Evolutionary conservation across 2,113 vertebrate genomes (phyloP).

Genomic region (Peromyscus polionotus): DNA sequence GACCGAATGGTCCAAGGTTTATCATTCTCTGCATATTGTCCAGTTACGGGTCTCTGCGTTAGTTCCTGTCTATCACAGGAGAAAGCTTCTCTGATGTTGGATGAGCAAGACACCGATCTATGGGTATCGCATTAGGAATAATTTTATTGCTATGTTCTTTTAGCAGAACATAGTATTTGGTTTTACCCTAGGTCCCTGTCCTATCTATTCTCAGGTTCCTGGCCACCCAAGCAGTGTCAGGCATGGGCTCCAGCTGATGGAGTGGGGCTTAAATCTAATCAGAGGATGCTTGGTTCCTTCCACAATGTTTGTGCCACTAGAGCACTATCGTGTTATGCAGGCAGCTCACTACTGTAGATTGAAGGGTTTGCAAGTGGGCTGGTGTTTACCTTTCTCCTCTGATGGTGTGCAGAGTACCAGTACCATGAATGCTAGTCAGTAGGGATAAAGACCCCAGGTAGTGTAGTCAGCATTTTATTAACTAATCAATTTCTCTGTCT

Average conservation of each 20-base stretch:
- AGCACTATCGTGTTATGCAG: background rate
- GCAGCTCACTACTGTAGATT: background rate
- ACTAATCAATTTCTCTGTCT: background rate
- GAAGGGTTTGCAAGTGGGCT: background rate
- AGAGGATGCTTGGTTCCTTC: background rate
- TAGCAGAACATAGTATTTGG: background rate
- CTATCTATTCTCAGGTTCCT: background rate
- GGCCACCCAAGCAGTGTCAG: too few relatives aligned
- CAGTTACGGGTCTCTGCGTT: background rate
- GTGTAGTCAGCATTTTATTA: background rate
- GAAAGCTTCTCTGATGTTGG: background rate
- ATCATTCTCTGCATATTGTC: background rate
- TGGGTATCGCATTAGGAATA: background rate
- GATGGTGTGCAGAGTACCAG: background rate
- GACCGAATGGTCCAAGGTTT: background rate
- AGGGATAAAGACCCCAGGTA: background rate
- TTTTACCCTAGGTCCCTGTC: background rate
- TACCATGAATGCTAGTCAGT: background rate
- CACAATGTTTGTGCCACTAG: background rate
- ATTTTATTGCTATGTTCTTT: background rate
- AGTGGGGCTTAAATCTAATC: background rate
- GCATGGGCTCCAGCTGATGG: background rate
- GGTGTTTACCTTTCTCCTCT: background rate
- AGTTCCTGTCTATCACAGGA: background rate
- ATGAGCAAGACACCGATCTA: background rate